Conservation (phyloP, 1,140 invertebrate genomes). For the Euglossa dilemma region DNA sequence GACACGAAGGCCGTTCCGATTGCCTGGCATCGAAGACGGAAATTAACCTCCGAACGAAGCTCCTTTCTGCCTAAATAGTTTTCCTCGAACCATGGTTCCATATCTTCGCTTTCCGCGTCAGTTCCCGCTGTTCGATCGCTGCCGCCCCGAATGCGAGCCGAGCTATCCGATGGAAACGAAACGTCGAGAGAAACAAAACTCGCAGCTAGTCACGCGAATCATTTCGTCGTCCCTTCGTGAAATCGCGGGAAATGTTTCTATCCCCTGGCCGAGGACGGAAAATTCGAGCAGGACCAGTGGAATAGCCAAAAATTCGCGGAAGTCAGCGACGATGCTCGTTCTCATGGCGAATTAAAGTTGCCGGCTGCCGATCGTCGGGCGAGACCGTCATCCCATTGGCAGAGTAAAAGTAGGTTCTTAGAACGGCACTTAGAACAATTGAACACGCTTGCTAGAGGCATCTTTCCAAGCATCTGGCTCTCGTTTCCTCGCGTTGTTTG, state of each 20-base stretch:
- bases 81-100: constrained; percentile 14
- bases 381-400: neutral
- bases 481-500: neutral
- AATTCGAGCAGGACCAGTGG: no score
- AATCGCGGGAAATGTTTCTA: no score
- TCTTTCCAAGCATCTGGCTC: neutral
- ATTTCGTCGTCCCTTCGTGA: neutral
- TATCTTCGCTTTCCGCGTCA: constrained; percentile 62
- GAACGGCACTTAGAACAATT: constrained; percentile 2
- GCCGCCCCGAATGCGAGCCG: neutral
- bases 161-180: constrained; percentile 14
- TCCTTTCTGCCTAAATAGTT: constrained; percentile 65
- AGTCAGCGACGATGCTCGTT: neutral
- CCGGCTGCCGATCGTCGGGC: neutral
- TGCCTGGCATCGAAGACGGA: constrained; percentile 39
- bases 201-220: neutral
- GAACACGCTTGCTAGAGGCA: neutral
- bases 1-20: constrained; percentile 20
- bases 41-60: constrained; percentile 60
- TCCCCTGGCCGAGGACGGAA: no score
- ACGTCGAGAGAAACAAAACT: neutral
- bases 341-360: neutral
- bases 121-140: constrained; percentile 32
- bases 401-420: neutral
- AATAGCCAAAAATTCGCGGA: neutral